These are phyloP conservation scores for Allygus modestus DNA, from an alignment of 2,888 invertebrate genomes.

Conservation along the genomic window DNA sequence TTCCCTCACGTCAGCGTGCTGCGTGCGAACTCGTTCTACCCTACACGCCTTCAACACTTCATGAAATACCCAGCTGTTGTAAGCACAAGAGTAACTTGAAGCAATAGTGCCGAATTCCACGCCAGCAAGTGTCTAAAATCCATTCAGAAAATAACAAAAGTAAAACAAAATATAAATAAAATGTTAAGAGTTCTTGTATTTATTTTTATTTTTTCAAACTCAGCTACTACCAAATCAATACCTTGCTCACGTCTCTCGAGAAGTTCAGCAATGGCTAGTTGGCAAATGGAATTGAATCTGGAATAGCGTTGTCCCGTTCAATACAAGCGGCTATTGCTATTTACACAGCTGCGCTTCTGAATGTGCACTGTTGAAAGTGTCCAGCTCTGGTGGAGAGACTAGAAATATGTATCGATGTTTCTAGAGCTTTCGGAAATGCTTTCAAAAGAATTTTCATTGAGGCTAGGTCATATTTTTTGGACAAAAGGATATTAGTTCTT, in stretches of 20 bases:
- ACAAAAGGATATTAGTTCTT: too few relatives aligned
- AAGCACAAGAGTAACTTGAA: too few relatives aligned
- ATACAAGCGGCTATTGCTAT: background rate
- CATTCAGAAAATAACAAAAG: background rate
- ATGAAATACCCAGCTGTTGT: too few relatives aligned
- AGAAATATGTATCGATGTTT: background rate
- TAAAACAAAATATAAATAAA: too few relatives aligned
- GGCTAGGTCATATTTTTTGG: too few relatives aligned
- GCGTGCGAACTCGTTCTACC: too few relatives aligned
- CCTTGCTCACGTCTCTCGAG: background rate
- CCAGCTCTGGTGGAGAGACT: background rate
- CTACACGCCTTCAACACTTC: too few relatives aligned
- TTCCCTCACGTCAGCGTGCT: too few relatives aligned
- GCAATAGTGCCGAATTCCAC: too few relatives aligned
- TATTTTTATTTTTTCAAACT: background rate
- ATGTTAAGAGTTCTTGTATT: background rate
- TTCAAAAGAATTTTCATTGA: too few relatives aligned
- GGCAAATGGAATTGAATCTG: background rate
- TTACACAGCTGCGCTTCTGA: background rate
- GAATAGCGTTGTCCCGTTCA: background rate
- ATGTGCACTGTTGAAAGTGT: background rate
- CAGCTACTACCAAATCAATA: background rate
- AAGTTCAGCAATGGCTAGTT: background rate
- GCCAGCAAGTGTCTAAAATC: too few relatives aligned
- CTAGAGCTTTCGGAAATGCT: background rate